Evolutionary conservation across 2,888 invertebrate genomes (phyloP).

Genomic region (Epirrhoe alternata): DNA sequence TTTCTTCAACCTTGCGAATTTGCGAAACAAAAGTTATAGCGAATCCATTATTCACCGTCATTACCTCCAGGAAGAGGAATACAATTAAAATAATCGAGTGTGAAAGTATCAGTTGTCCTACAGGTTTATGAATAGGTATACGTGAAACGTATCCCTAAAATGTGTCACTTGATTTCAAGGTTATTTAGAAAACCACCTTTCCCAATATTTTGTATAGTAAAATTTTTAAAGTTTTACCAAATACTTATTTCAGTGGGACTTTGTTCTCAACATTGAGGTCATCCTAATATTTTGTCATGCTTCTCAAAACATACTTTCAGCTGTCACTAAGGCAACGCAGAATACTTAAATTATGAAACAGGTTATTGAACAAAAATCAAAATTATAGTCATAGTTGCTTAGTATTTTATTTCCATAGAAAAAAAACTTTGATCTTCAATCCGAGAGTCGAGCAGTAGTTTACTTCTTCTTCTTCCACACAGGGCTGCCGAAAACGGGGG

Average conservation of each 20-base stretch:
- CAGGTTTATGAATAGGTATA: background rate
- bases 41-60: conserved; percentile 39
- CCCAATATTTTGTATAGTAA: background rate
- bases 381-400: conserved; percentile 4
- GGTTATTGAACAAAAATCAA: background rate
- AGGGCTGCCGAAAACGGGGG: conserved; percentile 24
- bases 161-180: background rate
- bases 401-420: conserved; percentile 20
- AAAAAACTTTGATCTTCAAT: conserved; percentile 27
- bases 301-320: conserved; percentile 4
- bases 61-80: conserved; percentile 28
- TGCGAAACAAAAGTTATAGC: conserved; percentile 38
- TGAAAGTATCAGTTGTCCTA: background rate
- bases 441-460: conserved; percentile 20
- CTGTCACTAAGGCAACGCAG: background rate
- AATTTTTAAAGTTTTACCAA: background rate
- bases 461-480: conserved; percentile 38
- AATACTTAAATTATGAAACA: background rate
- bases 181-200: background rate
- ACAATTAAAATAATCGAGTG: conserved; percentile 15
- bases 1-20: conserved; percentile 46
- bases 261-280: background rate
- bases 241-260: background rate
- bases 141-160: background rate
- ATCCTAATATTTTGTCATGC: conserved; percentile 11